phyloP scores from a whole-genome alignment of 1,140 invertebrate species.

The Philopotamus ludificatus region DNA sequence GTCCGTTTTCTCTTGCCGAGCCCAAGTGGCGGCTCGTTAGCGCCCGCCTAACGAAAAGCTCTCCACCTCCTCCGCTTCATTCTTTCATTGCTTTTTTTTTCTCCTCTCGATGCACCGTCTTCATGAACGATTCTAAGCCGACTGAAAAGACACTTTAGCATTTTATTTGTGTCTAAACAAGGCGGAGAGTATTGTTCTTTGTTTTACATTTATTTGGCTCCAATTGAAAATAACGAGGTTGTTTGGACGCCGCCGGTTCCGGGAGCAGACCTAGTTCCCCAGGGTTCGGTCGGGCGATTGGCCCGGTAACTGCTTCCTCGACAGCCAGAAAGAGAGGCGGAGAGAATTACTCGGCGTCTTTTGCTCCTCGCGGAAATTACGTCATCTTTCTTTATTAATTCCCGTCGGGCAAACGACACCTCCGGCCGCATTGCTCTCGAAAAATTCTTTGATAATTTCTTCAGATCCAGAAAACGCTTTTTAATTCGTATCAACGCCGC shows the following conservation, averaged over 20 bases:
- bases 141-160: no score
- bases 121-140: no score
- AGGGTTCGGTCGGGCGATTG: not conserved
- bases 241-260: conserved; percentile 10
- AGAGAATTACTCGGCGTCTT: conserved; percentile 1
- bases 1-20: not conserved
- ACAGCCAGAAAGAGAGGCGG: not conserved
- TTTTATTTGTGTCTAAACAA: no score
- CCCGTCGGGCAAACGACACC: conserved; percentile 6
- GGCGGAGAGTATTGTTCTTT: no score
- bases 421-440: not conserved
- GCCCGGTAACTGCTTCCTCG: conserved; percentile 10
- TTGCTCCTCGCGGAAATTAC: conserved; percentile 32
- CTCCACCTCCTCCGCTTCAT: not conserved
- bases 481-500: not conserved
- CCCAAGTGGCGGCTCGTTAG: conserved; percentile 1
- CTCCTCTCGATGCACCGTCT: no score
- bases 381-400: conserved; percentile 39
- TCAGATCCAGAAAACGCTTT: no score
- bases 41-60: not conserved
- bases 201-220: conserved; percentile 15
- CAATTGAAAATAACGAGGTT: conserved; percentile 21
- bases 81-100: not conserved
- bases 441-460: not conserved
- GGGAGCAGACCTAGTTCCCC: not conserved